Conservation (phyloP, 2,888 invertebrate species). For the Pilophorus perplexus region DNA sequence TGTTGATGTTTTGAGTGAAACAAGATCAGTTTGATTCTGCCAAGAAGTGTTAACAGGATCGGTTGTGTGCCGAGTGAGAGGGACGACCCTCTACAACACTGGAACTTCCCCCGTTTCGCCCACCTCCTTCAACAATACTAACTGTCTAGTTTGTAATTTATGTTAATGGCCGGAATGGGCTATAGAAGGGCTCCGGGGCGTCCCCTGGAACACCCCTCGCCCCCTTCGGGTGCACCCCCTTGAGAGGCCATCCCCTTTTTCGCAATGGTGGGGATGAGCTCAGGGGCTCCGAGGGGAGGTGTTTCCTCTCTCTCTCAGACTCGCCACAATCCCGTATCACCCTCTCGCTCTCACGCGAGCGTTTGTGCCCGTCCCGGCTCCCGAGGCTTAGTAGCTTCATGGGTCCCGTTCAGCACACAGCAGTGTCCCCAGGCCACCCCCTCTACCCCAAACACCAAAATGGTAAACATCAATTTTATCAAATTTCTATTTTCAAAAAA, state of each 20-base stretch:
- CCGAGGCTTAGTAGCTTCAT: conserved; percentile 36
- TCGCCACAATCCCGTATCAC: not conserved
- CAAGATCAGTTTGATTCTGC: conserved; percentile 27
- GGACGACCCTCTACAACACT: conserved; percentile 15
- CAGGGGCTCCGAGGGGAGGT: too few species aligned
- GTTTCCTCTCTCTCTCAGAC: conserved; percentile 4
- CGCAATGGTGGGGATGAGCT: too few species aligned
- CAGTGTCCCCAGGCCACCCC: not conserved
- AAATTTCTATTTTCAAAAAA: too few species aligned
- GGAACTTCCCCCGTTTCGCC: not conserved
- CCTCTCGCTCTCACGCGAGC: not conserved
- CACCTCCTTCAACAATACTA: conserved; percentile 43
- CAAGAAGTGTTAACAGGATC: conserved; percentile 31
- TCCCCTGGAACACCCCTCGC: not conserved
- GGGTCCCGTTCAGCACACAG: conserved; percentile 24
- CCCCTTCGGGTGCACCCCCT: too few species aligned
- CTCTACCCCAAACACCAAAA: not conserved
- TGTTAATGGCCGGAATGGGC: conserved; percentile 44
- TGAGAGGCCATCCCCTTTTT: too few species aligned
- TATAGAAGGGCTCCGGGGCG: conserved; percentile 23
- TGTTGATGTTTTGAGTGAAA: too few species aligned
- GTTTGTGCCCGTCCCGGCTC: too few species aligned
- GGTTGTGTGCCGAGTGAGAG: conserved; percentile 25
- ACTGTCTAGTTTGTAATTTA: conserved; percentile 46
- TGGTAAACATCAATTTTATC: conserved; percentile 16